These are phyloP conservation scores for Coreius guichenoti DNA, from an alignment of 2,797 vertebrate genomes.

Conservation along the genomic window DNA sequence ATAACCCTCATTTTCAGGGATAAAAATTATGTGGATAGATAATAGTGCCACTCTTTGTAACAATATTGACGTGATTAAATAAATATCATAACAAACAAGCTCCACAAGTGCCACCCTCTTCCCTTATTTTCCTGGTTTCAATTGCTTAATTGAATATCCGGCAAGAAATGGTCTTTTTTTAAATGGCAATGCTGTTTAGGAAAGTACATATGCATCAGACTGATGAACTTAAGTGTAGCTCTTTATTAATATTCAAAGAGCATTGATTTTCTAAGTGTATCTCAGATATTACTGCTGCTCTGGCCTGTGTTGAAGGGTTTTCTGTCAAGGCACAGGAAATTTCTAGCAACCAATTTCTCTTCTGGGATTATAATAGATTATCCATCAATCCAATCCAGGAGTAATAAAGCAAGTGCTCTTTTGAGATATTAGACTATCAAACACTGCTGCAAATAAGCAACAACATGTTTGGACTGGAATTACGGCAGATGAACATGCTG, in stretches of 20 bases:
- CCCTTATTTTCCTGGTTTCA: conserved; percentile 44
- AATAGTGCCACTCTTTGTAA: conserved; percentile 47
- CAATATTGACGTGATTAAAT: conserved; percentile 60
- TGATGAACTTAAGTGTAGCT: conserved; percentile 29
- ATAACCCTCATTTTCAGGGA: conserved; percentile 56
- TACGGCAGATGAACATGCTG: not conserved
- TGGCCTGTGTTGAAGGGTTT: conserved; percentile 7
- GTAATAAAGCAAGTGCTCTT: conserved; percentile 34
- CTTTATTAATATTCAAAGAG: conserved; percentile 51
- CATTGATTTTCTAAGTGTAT: conserved; percentile 44
- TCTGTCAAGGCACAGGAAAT: conserved; percentile 32
- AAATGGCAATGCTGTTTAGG: conserved; percentile 13
- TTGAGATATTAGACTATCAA: conserved; percentile 26
- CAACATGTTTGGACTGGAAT: conserved; percentile 27
- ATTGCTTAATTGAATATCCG: conserved; percentile 58
- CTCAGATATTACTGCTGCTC: not conserved
- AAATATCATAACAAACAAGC: conserved; percentile 18
- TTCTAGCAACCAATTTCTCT: conserved; percentile 47
- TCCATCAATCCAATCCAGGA: conserved; percentile 42
- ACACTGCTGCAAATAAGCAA: conserved; percentile 4
- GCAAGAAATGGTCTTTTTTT: not conserved
- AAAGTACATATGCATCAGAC: not conserved
- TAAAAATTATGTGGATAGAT: conserved; percentile 56
- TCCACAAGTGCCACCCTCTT: not conserved
- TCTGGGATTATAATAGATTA: conserved; percentile 56